A percentile compares a stretch with the other conserved stretches of the same genome.
Evolutionary conservation across 2,888 invertebrate species (phyloP).

Genomic region (Sepioteuthis lessoniana): DNA sequence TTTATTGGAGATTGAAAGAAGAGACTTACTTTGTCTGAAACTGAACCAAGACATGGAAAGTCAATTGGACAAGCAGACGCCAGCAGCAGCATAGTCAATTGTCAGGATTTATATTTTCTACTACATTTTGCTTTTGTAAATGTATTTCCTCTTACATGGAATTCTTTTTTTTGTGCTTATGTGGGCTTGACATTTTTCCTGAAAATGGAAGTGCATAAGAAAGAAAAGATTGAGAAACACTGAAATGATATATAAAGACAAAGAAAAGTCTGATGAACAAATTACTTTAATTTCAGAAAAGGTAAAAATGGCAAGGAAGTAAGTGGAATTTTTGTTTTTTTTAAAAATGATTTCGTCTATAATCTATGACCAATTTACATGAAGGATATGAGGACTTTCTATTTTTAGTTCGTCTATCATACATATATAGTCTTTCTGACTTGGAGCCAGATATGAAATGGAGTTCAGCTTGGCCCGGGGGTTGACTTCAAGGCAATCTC

Average conservation of each 20-base stretch:
- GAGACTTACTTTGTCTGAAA: too few species aligned
- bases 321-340: neutral
- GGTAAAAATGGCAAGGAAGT: neutral
- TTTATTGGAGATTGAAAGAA: too few species aligned
- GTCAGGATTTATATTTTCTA: too few species aligned
- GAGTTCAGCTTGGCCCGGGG: slow-evolving; percentile 60
- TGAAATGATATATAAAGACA: neutral
- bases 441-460: slow-evolving; percentile 64
- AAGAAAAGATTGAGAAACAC: too few species aligned
- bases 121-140: too few species aligned
- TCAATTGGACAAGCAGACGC: too few species aligned
- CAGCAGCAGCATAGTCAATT: too few species aligned
- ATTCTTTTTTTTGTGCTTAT: too few species aligned
- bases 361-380: slow-evolving; percentile 24
- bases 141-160: too few species aligned
- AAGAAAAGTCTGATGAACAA: neutral
- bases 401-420: slow-evolving; percentile 59
- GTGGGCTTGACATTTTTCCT: too few species aligned
- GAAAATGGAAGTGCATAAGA: too few species aligned
- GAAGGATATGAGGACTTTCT: slow-evolving; percentile 37
- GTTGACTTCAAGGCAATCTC: slow-evolving; percentile 61
- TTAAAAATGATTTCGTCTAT: neutral
- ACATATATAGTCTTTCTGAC: slow-evolving; percentile 68
- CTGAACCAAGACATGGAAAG: too few species aligned
- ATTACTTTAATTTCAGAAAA: slow-evolving; percentile 5